Evolutionary conservation across 2,797 vertebrate genomes (phyloP), one percentile per base, ranked within the genome.

Genomic region (Meda fulgida): DNA sequence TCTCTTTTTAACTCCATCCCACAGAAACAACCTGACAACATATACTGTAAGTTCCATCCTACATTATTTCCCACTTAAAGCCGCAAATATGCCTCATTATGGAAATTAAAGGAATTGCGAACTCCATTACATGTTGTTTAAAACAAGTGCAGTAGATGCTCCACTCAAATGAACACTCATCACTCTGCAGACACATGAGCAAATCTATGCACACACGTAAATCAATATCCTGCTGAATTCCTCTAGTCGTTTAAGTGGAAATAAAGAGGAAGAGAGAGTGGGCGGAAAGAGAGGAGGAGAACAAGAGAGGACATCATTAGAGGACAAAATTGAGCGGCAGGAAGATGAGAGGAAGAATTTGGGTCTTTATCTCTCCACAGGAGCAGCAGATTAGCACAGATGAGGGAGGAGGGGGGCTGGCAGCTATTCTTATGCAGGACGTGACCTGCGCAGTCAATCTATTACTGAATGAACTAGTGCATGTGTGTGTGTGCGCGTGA

Each of bases 231-330:
- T 60, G 53, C 51, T 26, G 31, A 70, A 63, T 85, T 65, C 55
- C 69, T 51, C 29, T 51, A 85, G 84, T 66, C 31, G 7, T 40
- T 80, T 66, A 80, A 51, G 77, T 85, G 70, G 67, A 79, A 70
- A 84, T 48, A 67, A 48, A 85, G 38, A 80, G 34, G 36, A 79
- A 46, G 58, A 78, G 46, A 46, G 51, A 80, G 82, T 63, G 63
- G 69, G 78, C 3, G 46, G 55, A 84, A 66, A 36, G 36, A 51
- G 73, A 78, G 66, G 63, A 81, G 53, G 63, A 82, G 71, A 89
- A 87, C 88, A 89, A 91, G 91, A 89, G 91, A 93, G 91, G 93
- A 92, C 93, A 80, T 85, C 69, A 80, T 85, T 85, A 85, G 69
- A 85, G 84, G 84, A 85, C 84, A 80, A 80, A 85, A 85, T 80